A percentile compares a stretch with the other conserved stretches of the same genome.
These are phyloP conservation scores for Phenganax stokvisi DNA, from an alignment of 92 coral and sea anemone species.

Conservation along the genomic window DNA sequence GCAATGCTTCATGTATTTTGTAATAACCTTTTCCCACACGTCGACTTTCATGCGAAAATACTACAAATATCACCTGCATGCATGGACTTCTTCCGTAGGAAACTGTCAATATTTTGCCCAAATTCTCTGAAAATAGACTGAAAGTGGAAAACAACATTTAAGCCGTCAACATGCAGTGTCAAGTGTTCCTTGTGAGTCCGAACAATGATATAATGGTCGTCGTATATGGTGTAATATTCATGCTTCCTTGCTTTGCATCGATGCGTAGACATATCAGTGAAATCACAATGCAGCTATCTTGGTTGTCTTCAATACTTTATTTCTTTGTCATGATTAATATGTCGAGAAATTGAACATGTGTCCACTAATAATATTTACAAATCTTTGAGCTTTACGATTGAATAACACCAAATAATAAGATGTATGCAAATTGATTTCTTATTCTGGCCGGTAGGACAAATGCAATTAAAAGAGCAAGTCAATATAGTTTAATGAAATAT, in stretches of 20 bases:
- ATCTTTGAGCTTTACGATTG: neutral
- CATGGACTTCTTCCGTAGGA: neutral
- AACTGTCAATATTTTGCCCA: neutral
- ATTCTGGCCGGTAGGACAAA: conserved; percentile 17
- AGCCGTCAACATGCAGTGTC: neutral
- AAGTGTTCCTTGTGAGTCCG: neutral
- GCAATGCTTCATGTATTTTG: conserved; percentile 2
- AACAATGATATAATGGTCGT: neutral
- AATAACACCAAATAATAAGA: neutral
- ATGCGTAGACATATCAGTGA: neutral
- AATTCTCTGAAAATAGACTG: conserved; percentile 7
- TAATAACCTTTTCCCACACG: neutral
- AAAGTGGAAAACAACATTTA: neutral
- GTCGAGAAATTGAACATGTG: conserved; percentile 26
- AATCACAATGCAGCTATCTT: neutral
- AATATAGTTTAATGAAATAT: conserved; percentile 8
- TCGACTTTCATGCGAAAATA: neutral
- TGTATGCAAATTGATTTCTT: conserved; percentile 31
- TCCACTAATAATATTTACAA: conserved; percentile 1
- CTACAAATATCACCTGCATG: neutral
- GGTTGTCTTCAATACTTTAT: neutral
- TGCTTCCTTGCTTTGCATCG: neutral
- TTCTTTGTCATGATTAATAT: neutral
- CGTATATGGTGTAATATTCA: neutral
- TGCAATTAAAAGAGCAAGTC: conserved; percentile 17